phyloP scores from a whole-genome alignment of 2,888 invertebrate species.

The Diarsia mendica region DNA sequence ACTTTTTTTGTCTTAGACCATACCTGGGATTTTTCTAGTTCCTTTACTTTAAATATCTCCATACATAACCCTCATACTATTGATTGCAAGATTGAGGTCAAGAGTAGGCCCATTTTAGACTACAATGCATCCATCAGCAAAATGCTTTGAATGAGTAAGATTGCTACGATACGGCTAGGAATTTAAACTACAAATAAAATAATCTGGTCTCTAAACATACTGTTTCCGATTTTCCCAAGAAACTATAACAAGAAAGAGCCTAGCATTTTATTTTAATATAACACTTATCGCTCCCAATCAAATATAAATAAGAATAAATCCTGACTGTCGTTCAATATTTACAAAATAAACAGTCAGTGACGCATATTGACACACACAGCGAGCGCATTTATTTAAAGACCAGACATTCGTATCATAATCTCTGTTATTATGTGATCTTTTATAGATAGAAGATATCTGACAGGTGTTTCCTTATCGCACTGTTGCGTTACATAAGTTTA shows the following conservation, averaged over 20 bases:
- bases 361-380: constrained; percentile 10
- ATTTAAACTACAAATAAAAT: neutral
- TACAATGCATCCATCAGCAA: no score
- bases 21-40: no score
- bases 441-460: neutral
- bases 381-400: constrained; percentile 11
- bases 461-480: neutral
- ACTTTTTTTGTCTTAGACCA: no score
- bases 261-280: neutral
- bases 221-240: neutral
- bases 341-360: constrained; percentile 14
- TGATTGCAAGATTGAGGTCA: no score
- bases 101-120: no score
- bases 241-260: neutral
- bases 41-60: no score
- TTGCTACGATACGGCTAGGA: neutral
- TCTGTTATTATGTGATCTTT: neutral
- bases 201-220: neutral
- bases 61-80: no score
- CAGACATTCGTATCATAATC: neutral
- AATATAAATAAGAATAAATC: constrained; percentile 1
- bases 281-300: neutral
- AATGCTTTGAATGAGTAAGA: no score
- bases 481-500: neutral
- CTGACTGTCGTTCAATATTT: constrained; percentile 1